Percentiles rank a stretch among this genome's conserved stretches.
These are phyloP conservation scores for Hydrotaea cyrtoneurina DNA, from an alignment of 2,888 invertebrate genomes.

Conservation along the genomic window DNA sequence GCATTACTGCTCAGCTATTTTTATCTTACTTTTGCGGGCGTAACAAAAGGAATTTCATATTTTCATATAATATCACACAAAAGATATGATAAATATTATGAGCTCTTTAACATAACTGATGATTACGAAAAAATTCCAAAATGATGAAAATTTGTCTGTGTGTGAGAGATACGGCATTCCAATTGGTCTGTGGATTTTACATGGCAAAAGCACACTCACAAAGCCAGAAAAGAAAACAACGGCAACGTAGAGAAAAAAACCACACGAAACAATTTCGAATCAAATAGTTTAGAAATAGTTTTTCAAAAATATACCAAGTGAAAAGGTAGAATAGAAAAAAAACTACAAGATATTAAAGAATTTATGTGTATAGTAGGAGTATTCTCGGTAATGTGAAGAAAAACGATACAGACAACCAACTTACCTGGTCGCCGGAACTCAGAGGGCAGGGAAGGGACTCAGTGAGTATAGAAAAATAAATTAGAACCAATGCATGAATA, in stretches of 20 bases:
- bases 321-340: background rate
- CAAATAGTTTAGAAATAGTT: slow-evolving; percentile 38
- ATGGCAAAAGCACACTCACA: background rate
- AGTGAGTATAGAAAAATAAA: slow-evolving; percentile 3
- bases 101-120: slow-evolving; percentile 36
- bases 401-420: background rate
- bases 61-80: slow-evolving; percentile 1
- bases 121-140: slow-evolving; percentile 27
- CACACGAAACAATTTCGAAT: background rate
- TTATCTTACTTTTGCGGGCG: background rate
- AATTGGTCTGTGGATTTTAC: slow-evolving; percentile 50
- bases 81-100: slow-evolving; percentile 33
- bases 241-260: background rate
- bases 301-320: slow-evolving; percentile 1
- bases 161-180: slow-evolving; percentile 21
- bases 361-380: background rate
- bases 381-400: background rate
- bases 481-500: slow-evolving; percentile 18
- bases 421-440: too few species aligned
- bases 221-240: background rate
- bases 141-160: slow-evolving; percentile 6
- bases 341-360: background rate
- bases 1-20: slow-evolving; percentile 11
- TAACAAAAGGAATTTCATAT: slow-evolving; percentile 26
- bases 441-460: background rate